Evolutionary conservation across 35 echinoderm and acorn worm genomes (phyloP), one percentile per base, ranked within the genome.

Genomic region (Apostichopus japonicus): DNA sequence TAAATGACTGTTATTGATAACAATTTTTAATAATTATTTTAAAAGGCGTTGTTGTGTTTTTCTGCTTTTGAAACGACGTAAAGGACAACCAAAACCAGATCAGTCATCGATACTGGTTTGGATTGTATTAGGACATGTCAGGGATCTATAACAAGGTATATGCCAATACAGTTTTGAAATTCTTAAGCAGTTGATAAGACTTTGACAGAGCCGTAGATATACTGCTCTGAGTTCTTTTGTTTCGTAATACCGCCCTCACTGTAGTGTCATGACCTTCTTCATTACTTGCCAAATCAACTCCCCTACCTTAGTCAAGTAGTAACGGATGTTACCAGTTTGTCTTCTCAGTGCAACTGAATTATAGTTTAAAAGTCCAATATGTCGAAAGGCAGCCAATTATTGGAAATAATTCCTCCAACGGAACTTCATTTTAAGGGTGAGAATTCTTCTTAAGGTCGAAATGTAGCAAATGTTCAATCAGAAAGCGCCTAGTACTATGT

Each of bases 401-500:
- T 84, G 54, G 81, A 84, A 56, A 84, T 84, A n/a, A n/a, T 23
- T 57, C 81, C 81, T 57, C 54, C 81, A 57, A 57, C 81, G 81
- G 81, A 56, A 84, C 81, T 84, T 52, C 81, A 84, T 84, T 84
- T 84, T 24, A 55, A 84, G 81, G 81, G 81, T 84, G 81, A 84
- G 81, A 15, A n/a, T 83, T 55, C 51, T 14, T 84, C 21, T 53
- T 23, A 17, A n/a, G 23, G 10, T 55, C 19, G 53, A 84, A 84
- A 54, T 55, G 54, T 5, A 55, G 57, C 57, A 84, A 84, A 55
- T 21, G 81, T 56, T n/a, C 51, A 84, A 6, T 2, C 80, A 84
- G 54, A 84, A 21, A 58, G 54, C 8, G 23, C 54, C 17, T 55
- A 53, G 5, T 33, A 7, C 23, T 16, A 21, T 13, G 44, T 83